Percentiles rank a stretch among this genome's conserved stretches.
These are phyloP conservation scores for Rugalucina vietnamica DNA, from an alignment of 2,888 invertebrate genomes.

Conservation along the genomic window DNA sequence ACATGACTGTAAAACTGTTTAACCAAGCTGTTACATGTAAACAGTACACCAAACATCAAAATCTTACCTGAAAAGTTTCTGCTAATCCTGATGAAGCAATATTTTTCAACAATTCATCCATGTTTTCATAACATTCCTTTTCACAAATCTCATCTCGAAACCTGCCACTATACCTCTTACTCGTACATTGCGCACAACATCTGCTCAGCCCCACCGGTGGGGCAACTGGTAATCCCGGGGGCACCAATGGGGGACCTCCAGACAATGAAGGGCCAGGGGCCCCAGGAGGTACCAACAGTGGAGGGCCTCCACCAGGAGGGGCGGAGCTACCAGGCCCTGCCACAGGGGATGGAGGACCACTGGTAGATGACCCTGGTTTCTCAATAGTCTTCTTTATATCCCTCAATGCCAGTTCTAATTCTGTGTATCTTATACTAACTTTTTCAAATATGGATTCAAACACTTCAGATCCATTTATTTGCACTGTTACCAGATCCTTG, in stretches of 20 bases:
- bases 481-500: constrained; percentile 22
- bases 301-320: neutral
- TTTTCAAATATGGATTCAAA: constrained; percentile 36
- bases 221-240: neutral
- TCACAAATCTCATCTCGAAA: constrained; percentile 37
- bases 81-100: constrained; percentile 21
- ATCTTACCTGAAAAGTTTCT: constrained; percentile 37
- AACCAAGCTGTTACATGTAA: no score
- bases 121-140: constrained; percentile 46
- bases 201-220: neutral
- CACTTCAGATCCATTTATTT: constrained; percentile 37
- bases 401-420: constrained; percentile 35
- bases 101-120: constrained; percentile 26
- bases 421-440: constrained; percentile 39
- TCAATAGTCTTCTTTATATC: constrained; percentile 43
- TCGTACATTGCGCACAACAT: constrained; percentile 29
- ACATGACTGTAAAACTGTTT: no score
- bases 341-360: neutral
- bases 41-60: no score
- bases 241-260: neutral
- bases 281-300: neutral
- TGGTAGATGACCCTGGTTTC: neutral
- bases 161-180: constrained; percentile 33
- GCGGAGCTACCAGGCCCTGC: neutral
- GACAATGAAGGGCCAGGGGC: neutral